Evolutionary conservation across 2,797 vertebrate species (phyloP).

Genomic region (Sebastes oblongus): DNA sequence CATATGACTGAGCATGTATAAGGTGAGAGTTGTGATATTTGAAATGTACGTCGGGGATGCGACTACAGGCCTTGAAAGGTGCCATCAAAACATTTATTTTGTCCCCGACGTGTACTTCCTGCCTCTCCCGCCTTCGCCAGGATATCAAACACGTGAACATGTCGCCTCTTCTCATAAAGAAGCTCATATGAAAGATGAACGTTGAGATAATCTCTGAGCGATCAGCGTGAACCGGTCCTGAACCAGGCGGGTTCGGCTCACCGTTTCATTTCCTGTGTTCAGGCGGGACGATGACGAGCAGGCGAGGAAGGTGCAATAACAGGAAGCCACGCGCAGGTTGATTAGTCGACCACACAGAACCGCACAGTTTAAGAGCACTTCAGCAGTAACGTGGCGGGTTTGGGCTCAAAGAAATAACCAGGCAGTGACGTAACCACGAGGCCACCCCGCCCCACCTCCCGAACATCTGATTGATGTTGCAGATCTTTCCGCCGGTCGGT

Average conservation of each 20-base stretch:
- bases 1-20: neutral
- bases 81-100: neutral
- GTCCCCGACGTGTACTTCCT: neutral
- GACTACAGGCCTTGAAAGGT: neutral
- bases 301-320: constrained; percentile 5
- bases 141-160: constrained; percentile 20
- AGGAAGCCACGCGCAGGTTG: constrained; percentile 11
- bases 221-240: neutral
- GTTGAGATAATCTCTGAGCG: constrained; percentile 15
- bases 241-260: neutral
- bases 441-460: neutral
- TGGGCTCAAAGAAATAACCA: neutral
- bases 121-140: neutral
- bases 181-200: constrained; percentile 31
- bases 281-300: neutral
- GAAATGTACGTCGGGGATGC: neutral
- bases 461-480: constrained; percentile 20
- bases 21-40: neutral
- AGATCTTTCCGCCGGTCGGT: neutral
- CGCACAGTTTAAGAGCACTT: neutral
- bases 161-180: constrained; percentile 44
- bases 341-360: neutral
- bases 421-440: neutral
- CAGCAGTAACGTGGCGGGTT: neutral
- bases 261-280: constrained; percentile 66